Conservation (phyloP, 2,797 vertebrate species). For the Darevskia mixta region DNA sequence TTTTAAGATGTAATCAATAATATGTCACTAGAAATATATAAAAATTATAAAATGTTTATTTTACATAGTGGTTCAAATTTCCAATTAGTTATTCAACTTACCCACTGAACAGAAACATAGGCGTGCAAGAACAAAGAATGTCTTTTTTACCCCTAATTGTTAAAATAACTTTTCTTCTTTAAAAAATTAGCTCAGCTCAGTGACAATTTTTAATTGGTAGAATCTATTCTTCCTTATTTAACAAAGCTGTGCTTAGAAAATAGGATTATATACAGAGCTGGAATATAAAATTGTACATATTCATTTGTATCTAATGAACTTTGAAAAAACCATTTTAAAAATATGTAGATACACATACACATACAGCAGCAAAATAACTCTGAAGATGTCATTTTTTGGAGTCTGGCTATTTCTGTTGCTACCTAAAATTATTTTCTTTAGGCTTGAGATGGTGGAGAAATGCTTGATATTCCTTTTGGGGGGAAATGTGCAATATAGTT, state of each 20-base stretch:
- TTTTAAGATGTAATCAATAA: constrained; percentile 41
- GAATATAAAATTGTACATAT: constrained; percentile 69
- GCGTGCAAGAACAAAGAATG: constrained; percentile 10
- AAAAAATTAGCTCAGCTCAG: constrained; percentile 38
- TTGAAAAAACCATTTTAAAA: constrained; percentile 69
- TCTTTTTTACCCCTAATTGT: constrained; percentile 37
- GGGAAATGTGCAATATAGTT: constrained; percentile 49
- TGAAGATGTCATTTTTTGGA: constrained; percentile 39
- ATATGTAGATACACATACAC: constrained; percentile 60
- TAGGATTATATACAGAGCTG: constrained; percentile 67
- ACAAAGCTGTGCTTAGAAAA: constrained; percentile 71
- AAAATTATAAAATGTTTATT: constrained; percentile 75
- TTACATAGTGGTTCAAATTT: constrained; percentile 63
- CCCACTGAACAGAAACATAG: constrained; percentile 13
- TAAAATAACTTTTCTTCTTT: constrained; percentile 51
- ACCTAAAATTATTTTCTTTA: constrained; percentile 41
- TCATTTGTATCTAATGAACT: constrained; percentile 55
- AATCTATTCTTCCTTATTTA: constrained; percentile 56
- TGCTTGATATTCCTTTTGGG: constrained; percentile 39
- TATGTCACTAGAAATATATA: constrained; percentile 63
- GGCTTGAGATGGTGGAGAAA: constrained; percentile 20
- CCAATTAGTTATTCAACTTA: constrained; percentile 57
- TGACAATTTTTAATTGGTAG: constrained; percentile 63
- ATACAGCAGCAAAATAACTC: constrained; percentile 57
- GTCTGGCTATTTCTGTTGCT: constrained; percentile 37